phyloP scores from a whole-genome alignment of 1,140 invertebrate genomes.

The Brachionus koreanus region DNA sequence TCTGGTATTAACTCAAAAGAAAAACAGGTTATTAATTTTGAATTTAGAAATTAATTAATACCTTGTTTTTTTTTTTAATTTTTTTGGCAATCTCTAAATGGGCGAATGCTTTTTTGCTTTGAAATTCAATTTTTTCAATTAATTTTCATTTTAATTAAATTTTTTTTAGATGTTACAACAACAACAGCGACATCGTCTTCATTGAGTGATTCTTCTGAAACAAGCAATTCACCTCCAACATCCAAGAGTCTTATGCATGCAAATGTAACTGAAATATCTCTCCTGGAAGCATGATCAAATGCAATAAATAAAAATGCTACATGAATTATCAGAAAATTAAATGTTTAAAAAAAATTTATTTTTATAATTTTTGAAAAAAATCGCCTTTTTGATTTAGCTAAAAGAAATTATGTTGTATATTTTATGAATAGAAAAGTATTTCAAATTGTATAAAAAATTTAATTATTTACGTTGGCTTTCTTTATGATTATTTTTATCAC shows the following conservation, averaged over 20 bases:
- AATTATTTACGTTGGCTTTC: not conserved
- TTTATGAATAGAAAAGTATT: not conserved
- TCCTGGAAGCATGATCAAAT: not conserved
- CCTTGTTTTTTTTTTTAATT: not conserved
- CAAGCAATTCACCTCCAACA: not conserved
- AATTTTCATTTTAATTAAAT: not conserved
- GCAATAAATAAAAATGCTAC: not conserved
- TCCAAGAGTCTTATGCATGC: not conserved
- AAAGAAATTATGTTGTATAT: not conserved
- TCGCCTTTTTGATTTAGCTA: not conserved
- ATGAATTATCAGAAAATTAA: not conserved
- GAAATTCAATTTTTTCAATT: not conserved
- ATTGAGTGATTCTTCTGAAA: not conserved
- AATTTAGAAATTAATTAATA: not conserved
- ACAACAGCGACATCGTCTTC: slow-evolving; percentile 10
- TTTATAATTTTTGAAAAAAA: not conserved
- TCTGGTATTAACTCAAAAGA: not conserved
- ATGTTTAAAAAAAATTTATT: not conserved
- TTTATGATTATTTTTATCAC: not conserved
- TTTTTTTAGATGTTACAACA: slow-evolving; percentile 13
- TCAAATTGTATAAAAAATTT: not conserved
- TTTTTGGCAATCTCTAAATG: not conserved
- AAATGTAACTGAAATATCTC: slow-evolving; percentile 22
- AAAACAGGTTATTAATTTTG: not conserved
- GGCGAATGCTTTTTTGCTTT: not conserved